phyloP scores from a whole-genome alignment of 2,797 vertebrate genomes.

The Pelodytes ibericus region DNA sequence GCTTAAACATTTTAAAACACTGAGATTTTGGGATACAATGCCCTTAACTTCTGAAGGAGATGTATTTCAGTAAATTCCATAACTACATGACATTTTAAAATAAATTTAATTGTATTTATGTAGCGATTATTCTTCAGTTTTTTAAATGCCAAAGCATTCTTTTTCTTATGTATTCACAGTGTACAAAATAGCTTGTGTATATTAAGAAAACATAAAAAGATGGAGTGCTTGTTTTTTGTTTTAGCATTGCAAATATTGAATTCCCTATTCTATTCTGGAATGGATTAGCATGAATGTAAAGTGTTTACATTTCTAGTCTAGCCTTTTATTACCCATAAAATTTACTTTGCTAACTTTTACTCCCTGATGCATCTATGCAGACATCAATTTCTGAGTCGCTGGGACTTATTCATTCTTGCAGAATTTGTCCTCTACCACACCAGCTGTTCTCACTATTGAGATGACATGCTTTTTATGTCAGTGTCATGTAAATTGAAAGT shows the following conservation, averaged over 20 bases:
- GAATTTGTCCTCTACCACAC: constrained; percentile 7
- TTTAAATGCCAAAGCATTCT: not conserved
- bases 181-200: not conserved
- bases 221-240: not conserved
- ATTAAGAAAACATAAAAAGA: not conserved
- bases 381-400: not conserved
- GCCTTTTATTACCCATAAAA: not conserved
- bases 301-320: not conserved
- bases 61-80: no score
- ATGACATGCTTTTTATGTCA: constrained; percentile 15
- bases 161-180: not conserved
- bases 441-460: constrained; percentile 10
- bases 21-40: no score
- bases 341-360: not conserved
- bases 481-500: constrained; percentile 29
- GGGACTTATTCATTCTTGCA: not conserved
- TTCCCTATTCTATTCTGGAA: not conserved
- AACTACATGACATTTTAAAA: constrained; percentile 10
- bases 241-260: not conserved
- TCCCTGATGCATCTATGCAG: not conserved
- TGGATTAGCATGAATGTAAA: not conserved
- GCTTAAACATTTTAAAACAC: no score
- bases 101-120: not conserved
- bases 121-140: not conserved
- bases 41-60: no score